Conservation (phyloP, 2,113 vertebrate genomes). For the Ahaetulla prasina region DNA sequence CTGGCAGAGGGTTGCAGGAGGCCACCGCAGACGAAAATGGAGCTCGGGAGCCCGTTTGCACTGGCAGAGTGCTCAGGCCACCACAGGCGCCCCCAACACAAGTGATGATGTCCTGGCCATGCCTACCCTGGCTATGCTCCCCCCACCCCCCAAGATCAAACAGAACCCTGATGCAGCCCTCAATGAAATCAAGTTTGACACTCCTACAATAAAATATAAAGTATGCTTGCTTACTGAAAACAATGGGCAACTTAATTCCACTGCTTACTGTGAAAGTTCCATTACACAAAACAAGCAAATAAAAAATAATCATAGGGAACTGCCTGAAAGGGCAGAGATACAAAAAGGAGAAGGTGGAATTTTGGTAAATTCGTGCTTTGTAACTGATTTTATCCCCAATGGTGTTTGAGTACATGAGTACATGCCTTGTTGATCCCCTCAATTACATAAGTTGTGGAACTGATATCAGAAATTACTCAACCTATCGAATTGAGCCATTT, state of each 20-base stretch:
- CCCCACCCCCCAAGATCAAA: too few species aligned
- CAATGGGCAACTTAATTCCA: not conserved
- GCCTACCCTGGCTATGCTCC: too few species aligned
- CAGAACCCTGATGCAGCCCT: too few species aligned
- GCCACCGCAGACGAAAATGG: too few species aligned
- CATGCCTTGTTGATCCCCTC: slow-evolving; percentile 7
- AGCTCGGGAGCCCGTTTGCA: too few species aligned
- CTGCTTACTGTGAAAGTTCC: not conserved
- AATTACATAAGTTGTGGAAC: not conserved
- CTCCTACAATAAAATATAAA: not conserved
- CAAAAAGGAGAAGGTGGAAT: not conserved
- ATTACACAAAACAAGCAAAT: not conserved
- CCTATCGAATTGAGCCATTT: not conserved
- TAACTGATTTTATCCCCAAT: not conserved
- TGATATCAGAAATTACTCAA: not conserved
- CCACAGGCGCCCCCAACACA: too few species aligned
- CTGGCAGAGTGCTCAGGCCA: too few species aligned
- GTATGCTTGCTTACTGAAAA: not conserved
- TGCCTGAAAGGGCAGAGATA: not conserved
- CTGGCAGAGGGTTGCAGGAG: too few species aligned
- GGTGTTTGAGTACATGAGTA: not conserved
- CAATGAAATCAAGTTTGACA: too few species aligned
- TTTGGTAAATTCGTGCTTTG: not conserved
- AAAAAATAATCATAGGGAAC: not conserved
- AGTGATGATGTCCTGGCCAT: too few species aligned